phyloP scores from a whole-genome alignment of 2,113 vertebrate genomes.

The Acanthochromis polyacanthus region DNA sequence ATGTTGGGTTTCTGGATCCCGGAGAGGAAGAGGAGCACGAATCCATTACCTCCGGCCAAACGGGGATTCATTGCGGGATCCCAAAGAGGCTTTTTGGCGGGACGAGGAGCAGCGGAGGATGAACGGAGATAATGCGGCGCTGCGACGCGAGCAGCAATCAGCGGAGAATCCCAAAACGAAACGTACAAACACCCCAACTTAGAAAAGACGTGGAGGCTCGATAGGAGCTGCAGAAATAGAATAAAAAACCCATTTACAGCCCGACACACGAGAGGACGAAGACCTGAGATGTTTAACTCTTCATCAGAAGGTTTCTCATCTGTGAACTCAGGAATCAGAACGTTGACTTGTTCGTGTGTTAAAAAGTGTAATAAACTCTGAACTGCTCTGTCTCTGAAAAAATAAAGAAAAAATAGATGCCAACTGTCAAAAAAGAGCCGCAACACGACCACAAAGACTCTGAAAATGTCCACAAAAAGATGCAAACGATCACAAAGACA shows the following conservation, averaged over 20 bases:
- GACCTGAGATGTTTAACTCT: conserved; percentile 17
- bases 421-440: too few relatives aligned
- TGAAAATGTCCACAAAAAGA: too few relatives aligned
- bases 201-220: conserved; percentile 37
- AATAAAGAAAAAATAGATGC: too few relatives aligned
- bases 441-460: too few relatives aligned
- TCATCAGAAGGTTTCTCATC: not conserved
- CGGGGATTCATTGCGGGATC: conserved; percentile 46
- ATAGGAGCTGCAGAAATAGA: conserved; percentile 58
- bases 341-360: too few relatives aligned
- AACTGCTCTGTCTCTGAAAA: too few relatives aligned
- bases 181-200: conserved; percentile 20
- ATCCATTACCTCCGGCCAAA: conserved; percentile 63
- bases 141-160: conserved; percentile 45
- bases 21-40: conserved; percentile 45
- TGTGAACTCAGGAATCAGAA: too few relatives aligned
- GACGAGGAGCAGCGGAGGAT: conserved; percentile 45
- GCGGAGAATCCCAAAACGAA: conserved; percentile 47
- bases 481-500: too few relatives aligned
- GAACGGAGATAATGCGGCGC: conserved; percentile 48
- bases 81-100: conserved; percentile 62
- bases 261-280: not conserved
- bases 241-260: conserved; percentile 59
- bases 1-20: conserved; percentile 52
- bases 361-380: too few relatives aligned